These are phyloP conservation scores for Synergus itoensis DNA, from an alignment of 2,888 invertebrate genomes.

Conservation along the genomic window DNA sequence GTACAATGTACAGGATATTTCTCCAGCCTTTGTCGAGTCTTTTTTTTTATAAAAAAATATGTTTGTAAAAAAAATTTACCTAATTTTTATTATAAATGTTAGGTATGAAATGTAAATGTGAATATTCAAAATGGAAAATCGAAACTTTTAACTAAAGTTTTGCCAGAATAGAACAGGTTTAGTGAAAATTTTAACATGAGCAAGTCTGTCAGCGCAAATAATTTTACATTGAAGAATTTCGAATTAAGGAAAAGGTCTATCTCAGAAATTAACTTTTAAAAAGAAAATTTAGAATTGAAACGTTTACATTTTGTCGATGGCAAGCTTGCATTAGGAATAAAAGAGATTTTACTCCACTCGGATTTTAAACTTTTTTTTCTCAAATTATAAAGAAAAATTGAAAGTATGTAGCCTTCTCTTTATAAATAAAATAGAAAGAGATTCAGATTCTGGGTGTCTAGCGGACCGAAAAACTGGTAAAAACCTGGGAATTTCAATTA, in stretches of 20 bases:
- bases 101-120: constrained; percentile 14
- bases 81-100: constrained; percentile 24
- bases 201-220: constrained; percentile 4
- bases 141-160: constrained; percentile 11
- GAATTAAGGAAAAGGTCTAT: too few species aligned
- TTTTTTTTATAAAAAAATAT: not conserved
- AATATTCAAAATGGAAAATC: constrained; percentile 5
- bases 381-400: not conserved
- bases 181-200: not conserved
- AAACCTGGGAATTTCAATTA: not conserved
- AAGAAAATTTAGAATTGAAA: not conserved
- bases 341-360: not conserved
- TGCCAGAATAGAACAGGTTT: not conserved
- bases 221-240: not conserved
- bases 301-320: not conserved
- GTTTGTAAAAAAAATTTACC: not conserved
- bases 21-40: constrained; percentile 1
- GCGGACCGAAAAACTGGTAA: not conserved
- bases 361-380: not conserved
- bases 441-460: not conserved
- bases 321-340: not conserved
- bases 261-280: not conserved
- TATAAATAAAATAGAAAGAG: not conserved
- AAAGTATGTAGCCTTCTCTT: not conserved
- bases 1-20: constrained; percentile 19